These are phyloP conservation scores for Epinephelus cyanopodus DNA, from an alignment of 2,113 vertebrate genomes.

Conservation along the genomic window DNA sequence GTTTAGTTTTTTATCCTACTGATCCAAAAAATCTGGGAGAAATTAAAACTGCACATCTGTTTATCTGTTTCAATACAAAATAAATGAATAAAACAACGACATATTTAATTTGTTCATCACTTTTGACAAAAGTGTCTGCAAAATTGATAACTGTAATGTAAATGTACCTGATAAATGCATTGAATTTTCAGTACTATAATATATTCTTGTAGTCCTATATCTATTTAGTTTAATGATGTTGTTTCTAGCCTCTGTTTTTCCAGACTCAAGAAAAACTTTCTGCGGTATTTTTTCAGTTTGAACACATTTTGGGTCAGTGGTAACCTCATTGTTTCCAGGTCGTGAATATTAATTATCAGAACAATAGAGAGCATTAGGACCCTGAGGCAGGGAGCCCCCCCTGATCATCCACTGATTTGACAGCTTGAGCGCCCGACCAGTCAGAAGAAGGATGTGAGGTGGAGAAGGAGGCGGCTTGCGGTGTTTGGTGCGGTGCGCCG, in stretches of 20 bases:
- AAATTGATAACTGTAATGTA: too few relatives aligned
- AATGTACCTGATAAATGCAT: too few relatives aligned
- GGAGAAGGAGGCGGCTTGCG: slow-evolving; percentile 37
- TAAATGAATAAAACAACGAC: too few relatives aligned
- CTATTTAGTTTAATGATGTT: neutral
- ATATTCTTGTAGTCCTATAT: too few relatives aligned
- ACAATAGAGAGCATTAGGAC: slow-evolving; percentile 73
- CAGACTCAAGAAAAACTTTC: neutral
- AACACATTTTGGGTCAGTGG: slow-evolving; percentile 10
- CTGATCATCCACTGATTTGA: slow-evolving; percentile 57
- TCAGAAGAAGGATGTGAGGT: slow-evolving; percentile 58
- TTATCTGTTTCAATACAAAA: too few relatives aligned
- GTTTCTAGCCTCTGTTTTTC: neutral
- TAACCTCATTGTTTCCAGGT: slow-evolving; percentile 21
- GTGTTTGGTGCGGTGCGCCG: slow-evolving; percentile 6
- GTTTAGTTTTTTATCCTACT: too few relatives aligned
- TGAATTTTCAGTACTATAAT: too few relatives aligned
- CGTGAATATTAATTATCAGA: neutral
- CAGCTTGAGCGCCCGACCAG: slow-evolving; percentile 40
- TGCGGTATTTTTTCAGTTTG: neutral
- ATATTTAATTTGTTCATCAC: too few relatives aligned
- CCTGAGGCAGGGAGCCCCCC: slow-evolving; percentile 53
- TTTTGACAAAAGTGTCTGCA: too few relatives aligned
- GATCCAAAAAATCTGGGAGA: too few relatives aligned
- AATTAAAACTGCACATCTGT: too few relatives aligned